These are phyloP conservation scores for Xiphias gladius DNA, from an alignment of 2,113 vertebrate genomes.

Conservation along the genomic window DNA sequence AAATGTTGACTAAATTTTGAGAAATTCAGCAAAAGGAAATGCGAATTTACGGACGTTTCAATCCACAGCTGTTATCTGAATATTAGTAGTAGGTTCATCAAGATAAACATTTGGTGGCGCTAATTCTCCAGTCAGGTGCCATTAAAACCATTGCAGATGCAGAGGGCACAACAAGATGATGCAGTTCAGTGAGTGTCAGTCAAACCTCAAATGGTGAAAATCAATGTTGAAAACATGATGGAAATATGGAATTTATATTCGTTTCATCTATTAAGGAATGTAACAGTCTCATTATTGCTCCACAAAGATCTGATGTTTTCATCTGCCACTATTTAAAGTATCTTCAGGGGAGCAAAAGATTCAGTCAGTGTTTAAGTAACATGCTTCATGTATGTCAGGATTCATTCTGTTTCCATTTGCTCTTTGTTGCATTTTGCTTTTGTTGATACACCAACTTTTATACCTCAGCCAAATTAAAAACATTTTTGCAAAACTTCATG, in stretches of 20 bases:
- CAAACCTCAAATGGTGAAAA: no score
- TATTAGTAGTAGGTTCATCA: background rate
- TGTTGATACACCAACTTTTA: no score
- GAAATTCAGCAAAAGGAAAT: no score
- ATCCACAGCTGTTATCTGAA: background rate
- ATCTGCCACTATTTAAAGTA: no score
- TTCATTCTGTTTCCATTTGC: no score
- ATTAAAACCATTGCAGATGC: background rate
- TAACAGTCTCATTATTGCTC: background rate
- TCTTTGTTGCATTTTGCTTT: no score
- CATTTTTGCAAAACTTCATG: no score
- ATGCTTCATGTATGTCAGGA: no score
- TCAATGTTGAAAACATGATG: background rate
- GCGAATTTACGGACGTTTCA: no score
- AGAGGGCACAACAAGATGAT: no score
- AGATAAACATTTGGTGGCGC: background rate
- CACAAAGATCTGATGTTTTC: no score
- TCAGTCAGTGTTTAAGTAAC: background rate
- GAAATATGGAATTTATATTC: background rate
- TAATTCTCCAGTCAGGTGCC: background rate
- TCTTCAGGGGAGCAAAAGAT: background rate
- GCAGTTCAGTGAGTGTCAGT: background rate
- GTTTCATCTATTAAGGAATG: background rate
- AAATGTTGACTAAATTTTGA: background rate
- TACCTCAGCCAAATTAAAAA: no score